These are phyloP conservation scores for Sinocyclocheilus rhinocerous DNA, from an alignment of 2,113 vertebrate genomes.

Conservation along the genomic window DNA sequence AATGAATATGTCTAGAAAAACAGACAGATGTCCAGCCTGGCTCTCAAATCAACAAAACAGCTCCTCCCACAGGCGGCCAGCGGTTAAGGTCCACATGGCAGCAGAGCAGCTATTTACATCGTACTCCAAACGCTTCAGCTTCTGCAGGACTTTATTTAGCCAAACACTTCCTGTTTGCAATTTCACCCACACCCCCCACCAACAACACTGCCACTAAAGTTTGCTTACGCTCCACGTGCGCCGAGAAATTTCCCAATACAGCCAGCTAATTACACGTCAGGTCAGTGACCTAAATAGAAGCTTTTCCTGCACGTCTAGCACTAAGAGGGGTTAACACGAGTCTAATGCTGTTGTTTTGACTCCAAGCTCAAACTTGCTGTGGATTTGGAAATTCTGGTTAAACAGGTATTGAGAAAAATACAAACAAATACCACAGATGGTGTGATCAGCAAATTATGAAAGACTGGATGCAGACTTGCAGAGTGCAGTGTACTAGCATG, in stretches of 20 bases:
- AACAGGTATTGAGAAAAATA: background rate
- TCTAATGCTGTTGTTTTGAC: constrained; percentile 55
- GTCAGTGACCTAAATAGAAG: constrained; percentile 69
- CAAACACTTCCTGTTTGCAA: constrained; percentile 75
- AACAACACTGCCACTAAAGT: background rate
- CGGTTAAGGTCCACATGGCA: constrained; percentile 19
- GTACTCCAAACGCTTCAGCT: constrained; percentile 41
- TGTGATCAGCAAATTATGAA: background rate
- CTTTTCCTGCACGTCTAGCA: constrained; percentile 35
- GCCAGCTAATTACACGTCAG: constrained; percentile 70
- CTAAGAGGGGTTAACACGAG: constrained; percentile 44
- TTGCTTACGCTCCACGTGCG: constrained; percentile 57
- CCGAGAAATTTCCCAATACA: constrained; percentile 70
- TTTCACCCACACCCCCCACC: constrained; percentile 1
- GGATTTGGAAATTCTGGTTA: constrained; percentile 2
- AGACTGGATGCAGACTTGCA: background rate
- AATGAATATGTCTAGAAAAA: background rate
- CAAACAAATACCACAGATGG: background rate
- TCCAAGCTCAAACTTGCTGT: constrained; percentile 1
- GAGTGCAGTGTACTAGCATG: background rate
- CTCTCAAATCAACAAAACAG: background rate
- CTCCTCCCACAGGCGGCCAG: background rate
- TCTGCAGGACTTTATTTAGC: constrained; percentile 68
- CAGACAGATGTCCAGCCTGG: background rate
- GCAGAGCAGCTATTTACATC: constrained; percentile 45